A percentile compares a stretch with the other conserved stretches of the same genome.
Conservation (phyloP, 2,113 vertebrate genomes). For the Abramis brama region DNA sequence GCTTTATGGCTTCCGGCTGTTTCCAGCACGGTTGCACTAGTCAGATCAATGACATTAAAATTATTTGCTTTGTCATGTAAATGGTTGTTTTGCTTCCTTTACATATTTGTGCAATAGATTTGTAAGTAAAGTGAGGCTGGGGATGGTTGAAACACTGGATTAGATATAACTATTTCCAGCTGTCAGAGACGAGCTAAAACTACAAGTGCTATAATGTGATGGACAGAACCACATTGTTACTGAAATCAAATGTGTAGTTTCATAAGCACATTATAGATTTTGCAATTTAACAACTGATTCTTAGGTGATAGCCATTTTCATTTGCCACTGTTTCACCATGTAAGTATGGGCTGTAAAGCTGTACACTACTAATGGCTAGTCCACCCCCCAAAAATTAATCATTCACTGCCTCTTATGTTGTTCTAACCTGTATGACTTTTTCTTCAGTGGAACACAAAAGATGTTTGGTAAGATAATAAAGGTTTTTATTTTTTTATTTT, state of each 20-base stretch:
- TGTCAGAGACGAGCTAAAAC: background rate
- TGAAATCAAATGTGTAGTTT: background rate
- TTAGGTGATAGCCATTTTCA: background rate
- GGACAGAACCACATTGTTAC: background rate
- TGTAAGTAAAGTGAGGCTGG: background rate
- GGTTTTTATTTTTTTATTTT: no score
- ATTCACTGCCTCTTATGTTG: no score
- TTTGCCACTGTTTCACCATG: background rate
- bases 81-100: background rate
- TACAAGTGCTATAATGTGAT: background rate
- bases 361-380: no score
- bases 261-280: background rate
- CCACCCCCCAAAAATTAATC: no score
- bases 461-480: no score
- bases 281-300: background rate
- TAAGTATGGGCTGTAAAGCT: no score
- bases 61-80: background rate
- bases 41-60: background rate
- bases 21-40: background rate
- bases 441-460: no score
- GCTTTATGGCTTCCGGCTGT: slow-evolving; percentile 7
- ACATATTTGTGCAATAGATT: background rate
- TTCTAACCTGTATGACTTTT: no score
- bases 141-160: background rate
- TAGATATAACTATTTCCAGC: background rate